These are phyloP conservation scores for Hystrix brachyura DNA, from an alignment of 2,113 vertebrate genomes.

Conservation along the genomic window DNA sequence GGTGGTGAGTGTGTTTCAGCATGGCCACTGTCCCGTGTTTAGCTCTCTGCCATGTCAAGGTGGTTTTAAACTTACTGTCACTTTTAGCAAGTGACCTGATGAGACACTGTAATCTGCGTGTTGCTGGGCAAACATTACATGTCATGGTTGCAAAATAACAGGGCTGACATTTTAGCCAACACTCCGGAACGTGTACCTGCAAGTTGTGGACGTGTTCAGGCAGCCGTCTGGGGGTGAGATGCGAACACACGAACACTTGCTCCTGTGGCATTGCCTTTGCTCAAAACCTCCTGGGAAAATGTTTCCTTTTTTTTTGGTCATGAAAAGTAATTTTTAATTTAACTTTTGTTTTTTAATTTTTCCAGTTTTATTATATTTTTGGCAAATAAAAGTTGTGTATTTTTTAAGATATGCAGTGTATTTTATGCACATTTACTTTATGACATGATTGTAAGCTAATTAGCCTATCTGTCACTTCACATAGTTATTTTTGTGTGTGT, in stretches of 20 bases:
- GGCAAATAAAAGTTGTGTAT: background rate
- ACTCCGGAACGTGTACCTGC: background rate
- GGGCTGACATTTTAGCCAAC: background rate
- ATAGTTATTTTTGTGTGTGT: background rate
- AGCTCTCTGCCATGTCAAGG: background rate
- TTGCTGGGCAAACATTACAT: background rate
- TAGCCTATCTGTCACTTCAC: background rate
- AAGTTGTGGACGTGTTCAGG: background rate
- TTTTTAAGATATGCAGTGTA: background rate
- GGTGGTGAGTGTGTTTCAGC: background rate
- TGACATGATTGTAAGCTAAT: background rate
- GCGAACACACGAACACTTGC: fast-evolving
- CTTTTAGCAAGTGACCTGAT: constrained; percentile 16
- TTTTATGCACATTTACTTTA: background rate
- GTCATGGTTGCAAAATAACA: background rate
- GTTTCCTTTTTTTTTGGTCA: background rate
- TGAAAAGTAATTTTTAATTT: background rate
- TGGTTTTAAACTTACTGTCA: constrained; percentile 46
- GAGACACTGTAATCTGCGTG: background rate
- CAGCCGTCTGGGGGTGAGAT: background rate
- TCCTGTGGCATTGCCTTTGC: background rate
- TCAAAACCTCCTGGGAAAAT: background rate
- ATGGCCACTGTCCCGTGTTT: background rate
- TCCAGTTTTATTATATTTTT: background rate
- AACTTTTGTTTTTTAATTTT: background rate